A percentile compares a stretch with the other conserved stretches of the same genome.
Evolutionary conservation across 2,113 vertebrate genomes (phyloP).

Genomic region (Cebus imitator): DNA sequence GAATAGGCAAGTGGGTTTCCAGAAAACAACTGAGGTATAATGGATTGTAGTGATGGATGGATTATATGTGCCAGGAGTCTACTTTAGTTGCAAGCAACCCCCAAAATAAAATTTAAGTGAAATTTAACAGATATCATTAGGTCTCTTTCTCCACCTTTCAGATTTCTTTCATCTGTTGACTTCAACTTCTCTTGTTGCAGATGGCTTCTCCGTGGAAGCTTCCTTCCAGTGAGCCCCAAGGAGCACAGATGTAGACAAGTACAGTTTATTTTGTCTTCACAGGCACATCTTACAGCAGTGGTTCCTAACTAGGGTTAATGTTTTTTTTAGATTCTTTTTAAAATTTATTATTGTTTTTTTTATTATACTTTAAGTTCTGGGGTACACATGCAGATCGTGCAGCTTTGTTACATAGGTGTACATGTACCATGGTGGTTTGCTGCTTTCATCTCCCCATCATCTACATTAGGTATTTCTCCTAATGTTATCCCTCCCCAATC

Average conservation of each 20-base stretch:
- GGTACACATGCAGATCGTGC: too few species aligned
- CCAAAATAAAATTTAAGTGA: constrained; percentile 22
- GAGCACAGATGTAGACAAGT: background rate
- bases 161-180: background rate
- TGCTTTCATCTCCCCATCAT: too few species aligned
- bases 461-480: too few species aligned
- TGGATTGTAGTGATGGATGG: background rate
- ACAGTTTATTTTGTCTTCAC: background rate
- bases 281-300: background rate
- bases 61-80: background rate
- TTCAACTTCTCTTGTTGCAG: background rate
- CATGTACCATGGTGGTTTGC: too few species aligned
- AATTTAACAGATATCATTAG: background rate
- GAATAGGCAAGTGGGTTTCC: background rate
- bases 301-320: background rate
- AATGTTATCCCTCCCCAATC: too few species aligned
- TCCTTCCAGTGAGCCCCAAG: background rate
- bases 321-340: background rate
- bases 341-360: too few species aligned
- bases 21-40: background rate
- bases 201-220: background rate
- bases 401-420: too few species aligned
- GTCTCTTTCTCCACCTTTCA: background rate
- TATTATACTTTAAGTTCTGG: too few species aligned
- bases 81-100: background rate